Percentiles rank a stretch among this genome's conserved stretches.
Evolutionary conservation across 2,888 invertebrate species (phyloP).

Genomic region (Theretra japonica): DNA sequence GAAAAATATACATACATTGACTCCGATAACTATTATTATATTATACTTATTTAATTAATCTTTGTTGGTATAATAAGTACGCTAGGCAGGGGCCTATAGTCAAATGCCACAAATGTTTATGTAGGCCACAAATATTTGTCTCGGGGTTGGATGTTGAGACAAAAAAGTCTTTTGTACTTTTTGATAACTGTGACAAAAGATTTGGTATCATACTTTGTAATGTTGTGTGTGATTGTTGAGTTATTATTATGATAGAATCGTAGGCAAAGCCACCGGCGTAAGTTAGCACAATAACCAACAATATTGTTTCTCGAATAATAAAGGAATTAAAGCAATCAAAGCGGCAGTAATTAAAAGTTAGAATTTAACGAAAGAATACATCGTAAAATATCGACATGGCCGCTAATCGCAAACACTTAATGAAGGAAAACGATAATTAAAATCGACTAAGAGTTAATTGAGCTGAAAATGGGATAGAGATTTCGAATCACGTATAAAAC

Average conservation of each 20-base stretch:
- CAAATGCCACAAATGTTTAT: too few relatives aligned
- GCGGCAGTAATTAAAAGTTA: slow-evolving; percentile 71
- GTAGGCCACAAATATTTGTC: too few relatives aligned
- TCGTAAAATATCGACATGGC: slow-evolving; percentile 78
- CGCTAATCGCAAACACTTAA: slow-evolving; percentile 81
- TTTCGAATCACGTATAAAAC: slow-evolving; percentile 47
- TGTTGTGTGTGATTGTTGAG: too few relatives aligned
- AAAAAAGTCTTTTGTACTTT: too few relatives aligned
- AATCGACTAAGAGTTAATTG: slow-evolving; percentile 76
- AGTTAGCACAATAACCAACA: slow-evolving; percentile 15
- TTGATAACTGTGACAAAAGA: too few relatives aligned
- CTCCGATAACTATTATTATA: slow-evolving; percentile 6
- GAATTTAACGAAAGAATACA: slow-evolving; percentile 61
- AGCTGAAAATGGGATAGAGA: slow-evolving; percentile 79
- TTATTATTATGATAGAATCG: not conserved
- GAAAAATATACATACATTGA: not conserved
- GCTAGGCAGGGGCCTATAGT: too few relatives aligned
- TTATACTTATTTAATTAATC: too few relatives aligned
- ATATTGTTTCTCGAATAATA: slow-evolving; percentile 58
- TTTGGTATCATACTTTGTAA: too few relatives aligned
- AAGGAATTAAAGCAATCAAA: slow-evolving; percentile 65
- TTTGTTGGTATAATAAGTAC: too few relatives aligned
- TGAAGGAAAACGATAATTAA: slow-evolving; percentile 80
- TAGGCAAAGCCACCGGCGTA: not conserved
- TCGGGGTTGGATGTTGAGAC: too few relatives aligned